A percentile compares a stretch with the other conserved stretches of the same genome.
phyloP scores from a whole-genome alignment of 2,113 vertebrate species.

The Salvelinus sp. region DNA sequence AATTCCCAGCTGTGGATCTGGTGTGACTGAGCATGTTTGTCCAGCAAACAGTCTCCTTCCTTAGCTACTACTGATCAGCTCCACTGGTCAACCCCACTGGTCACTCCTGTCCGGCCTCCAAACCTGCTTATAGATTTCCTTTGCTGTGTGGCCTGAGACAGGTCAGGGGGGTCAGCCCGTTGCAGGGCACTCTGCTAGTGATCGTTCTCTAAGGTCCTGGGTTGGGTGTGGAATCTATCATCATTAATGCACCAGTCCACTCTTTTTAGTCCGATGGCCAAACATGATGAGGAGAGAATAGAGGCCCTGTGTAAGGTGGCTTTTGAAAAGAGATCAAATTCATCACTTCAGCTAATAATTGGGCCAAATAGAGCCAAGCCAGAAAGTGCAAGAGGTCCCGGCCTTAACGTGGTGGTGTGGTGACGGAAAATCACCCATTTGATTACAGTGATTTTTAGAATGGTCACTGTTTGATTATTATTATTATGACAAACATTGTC shows the following conservation, averaged over 20 bases:
- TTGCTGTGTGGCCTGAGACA: slow-evolving; percentile 86
- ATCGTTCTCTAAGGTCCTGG: slow-evolving; percentile 85
- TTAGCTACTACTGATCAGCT: slow-evolving; percentile 31
- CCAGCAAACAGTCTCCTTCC: slow-evolving; percentile 74
- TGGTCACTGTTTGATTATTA: slow-evolving; percentile 13
- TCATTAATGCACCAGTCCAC: slow-evolving; percentile 90
- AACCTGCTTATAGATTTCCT: slow-evolving; percentile 91
- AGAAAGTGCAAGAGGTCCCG: slow-evolving; percentile 77
- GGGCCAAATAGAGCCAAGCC: slow-evolving; percentile 81
- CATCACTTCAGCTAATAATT: slow-evolving; percentile 93
- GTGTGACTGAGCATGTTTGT: slow-evolving; percentile 74
- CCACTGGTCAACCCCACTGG: slow-evolving; percentile 43
- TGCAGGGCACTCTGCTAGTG: slow-evolving; percentile 90
- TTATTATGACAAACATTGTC: slow-evolving; percentile 6
- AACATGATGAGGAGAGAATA: slow-evolving; percentile 84
- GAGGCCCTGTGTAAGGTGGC: slow-evolving; percentile 79
- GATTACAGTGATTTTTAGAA: slow-evolving; percentile 57
- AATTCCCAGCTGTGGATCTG: slow-evolving; percentile 66
- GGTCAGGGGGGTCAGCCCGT: slow-evolving; percentile 89
- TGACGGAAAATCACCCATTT: slow-evolving; percentile 78
- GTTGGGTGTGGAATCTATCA: slow-evolving; percentile 90
- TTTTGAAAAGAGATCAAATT: slow-evolving; percentile 91
- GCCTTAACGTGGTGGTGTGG: slow-evolving; percentile 62
- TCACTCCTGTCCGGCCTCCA: slow-evolving; percentile 75
- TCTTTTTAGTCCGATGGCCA: slow-evolving; percentile 83